A percentile compares a stretch with the other conserved stretches of the same genome.
Evolutionary conservation across 2,797 vertebrate genomes (phyloP).

Genomic region (Poeciliopsis presidionis): DNA sequence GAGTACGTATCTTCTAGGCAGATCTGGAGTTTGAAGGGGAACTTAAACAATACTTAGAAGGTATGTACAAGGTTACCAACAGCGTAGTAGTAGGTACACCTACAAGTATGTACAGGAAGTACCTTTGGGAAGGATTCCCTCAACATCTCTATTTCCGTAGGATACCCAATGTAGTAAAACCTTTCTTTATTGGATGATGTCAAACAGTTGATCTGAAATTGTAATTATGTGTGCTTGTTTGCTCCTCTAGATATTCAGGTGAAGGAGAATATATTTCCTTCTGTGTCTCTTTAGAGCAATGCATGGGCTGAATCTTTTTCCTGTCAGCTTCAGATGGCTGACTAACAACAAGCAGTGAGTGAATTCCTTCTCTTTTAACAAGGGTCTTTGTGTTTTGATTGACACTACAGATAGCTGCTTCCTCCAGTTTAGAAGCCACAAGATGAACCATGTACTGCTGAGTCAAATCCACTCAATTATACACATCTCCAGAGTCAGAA

Average conservation of each 20-base stretch:
- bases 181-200: background rate
- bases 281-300: background rate
- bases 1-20: background rate
- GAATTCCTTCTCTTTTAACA: background rate
- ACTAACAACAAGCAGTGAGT: conserved; percentile 10
- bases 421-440: conserved; percentile 23
- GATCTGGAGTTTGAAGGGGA: background rate
- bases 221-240: background rate
- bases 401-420: conserved; percentile 19
- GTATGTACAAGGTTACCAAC: background rate
- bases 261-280: background rate
- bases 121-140: background rate
- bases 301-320: background rate
- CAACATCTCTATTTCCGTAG: background rate
- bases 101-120: background rate
- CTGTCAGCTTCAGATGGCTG: conserved; percentile 1
- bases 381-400: conserved; percentile 17
- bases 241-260: background rate
- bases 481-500: conserved; percentile 48
- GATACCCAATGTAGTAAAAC: background rate
- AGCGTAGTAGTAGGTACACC: background rate
- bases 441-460: conserved; percentile 26
- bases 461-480: conserved; percentile 54
- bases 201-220: background rate
- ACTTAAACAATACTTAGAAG: background rate